Percentiles rank a stretch among this genome's conserved stretches.
phyloP scores from a whole-genome alignment of 2,113 vertebrate species.

The Atherinomorus stipes region DNA sequence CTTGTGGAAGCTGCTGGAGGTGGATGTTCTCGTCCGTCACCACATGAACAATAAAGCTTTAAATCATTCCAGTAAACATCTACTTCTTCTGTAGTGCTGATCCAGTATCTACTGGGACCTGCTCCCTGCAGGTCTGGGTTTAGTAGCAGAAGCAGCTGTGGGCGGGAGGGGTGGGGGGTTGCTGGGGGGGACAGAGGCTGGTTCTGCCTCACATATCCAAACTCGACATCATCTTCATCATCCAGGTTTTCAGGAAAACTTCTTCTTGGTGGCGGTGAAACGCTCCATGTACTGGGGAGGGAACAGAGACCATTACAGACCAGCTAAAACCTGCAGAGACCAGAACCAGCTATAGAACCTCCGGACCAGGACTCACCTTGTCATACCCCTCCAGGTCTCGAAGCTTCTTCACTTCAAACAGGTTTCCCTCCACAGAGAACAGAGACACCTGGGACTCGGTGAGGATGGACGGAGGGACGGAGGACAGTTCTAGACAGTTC shows the following conservation, averaged over 20 bases:
- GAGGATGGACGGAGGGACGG: conserved; percentile 92
- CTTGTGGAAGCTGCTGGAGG: too few species aligned
- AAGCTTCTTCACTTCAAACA: conserved; percentile 95
- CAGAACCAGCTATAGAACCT: background rate
- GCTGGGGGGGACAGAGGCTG: background rate
- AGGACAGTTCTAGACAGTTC: conserved; percentile 94
- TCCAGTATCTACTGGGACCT: background rate
- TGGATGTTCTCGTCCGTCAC: too few species aligned
- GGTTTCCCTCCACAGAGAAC: conserved; percentile 95
- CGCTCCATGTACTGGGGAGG: conserved; percentile 94
- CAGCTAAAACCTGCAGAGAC: background rate
- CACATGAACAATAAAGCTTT: too few species aligned
- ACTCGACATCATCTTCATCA: background rate
- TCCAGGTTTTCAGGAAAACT: conserved; percentile 87
- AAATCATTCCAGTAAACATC: too few species aligned
- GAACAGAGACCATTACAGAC: background rate
- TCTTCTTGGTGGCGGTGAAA: conserved; percentile 98
- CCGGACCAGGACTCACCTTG: conserved; percentile 82
- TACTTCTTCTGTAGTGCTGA: too few species aligned
- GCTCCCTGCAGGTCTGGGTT: background rate
- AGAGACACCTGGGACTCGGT: conserved; percentile 93
- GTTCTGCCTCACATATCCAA: background rate
- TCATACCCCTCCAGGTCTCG: conserved; percentile 95
- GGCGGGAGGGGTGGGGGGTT: background rate
- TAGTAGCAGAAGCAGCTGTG: conserved; percentile 15